Evolutionary conservation across 2,888 invertebrate species (phyloP), one percentile per base, ranked within the genome.

Genomic region (Drosophila austrosaltans): DNA sequence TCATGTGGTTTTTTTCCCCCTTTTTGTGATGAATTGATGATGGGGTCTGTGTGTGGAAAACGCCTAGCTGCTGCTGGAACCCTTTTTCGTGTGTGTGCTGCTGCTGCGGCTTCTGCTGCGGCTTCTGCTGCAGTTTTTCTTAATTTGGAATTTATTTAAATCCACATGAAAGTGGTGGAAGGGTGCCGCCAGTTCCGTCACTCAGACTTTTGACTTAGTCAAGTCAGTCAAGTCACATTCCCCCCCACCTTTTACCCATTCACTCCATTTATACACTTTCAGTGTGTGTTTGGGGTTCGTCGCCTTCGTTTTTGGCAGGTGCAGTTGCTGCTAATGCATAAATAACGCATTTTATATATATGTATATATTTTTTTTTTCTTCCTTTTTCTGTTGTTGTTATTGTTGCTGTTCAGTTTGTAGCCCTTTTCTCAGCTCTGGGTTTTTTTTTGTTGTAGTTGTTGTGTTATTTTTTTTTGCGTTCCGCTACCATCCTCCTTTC

Each of bases 1-100:
- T 39, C 72, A 64, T 63, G 53, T 58, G 22, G 58, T 65, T 40
- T 54, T 22, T 48, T 3, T 20, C 22, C 10, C 42, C 20, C 71
- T 77, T 83, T 64, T 89, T 89, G 87, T 90, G 89, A 90, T 90
- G 90, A 90, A 91, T 91, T 89, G 90, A 89, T 90, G 91, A 89
- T 89, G 89, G 90, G 90, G 83, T 84, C 85, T 89, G 80, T 42
- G 28, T 22, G 20, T 57, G 79, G 69, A 76, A 79, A 84, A 72
- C 73, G 79, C 72, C 65, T 68, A 59, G 48, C 61, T 59, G 60
- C 3, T 16, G 16, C 64, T 30, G 39, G 75, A 75, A 75, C 87
- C 80, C 80, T 83, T 83, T 72, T 59, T 56, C 20, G 53, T 42
- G 39, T 63, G 44, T 20, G 44, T 57, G 53, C 60, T 40, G 61